Evolutionary conservation across 2,888 invertebrate genomes (phyloP), one percentile per base, ranked within the genome.

Genomic region (Cryptocheilus praepositus): DNA sequence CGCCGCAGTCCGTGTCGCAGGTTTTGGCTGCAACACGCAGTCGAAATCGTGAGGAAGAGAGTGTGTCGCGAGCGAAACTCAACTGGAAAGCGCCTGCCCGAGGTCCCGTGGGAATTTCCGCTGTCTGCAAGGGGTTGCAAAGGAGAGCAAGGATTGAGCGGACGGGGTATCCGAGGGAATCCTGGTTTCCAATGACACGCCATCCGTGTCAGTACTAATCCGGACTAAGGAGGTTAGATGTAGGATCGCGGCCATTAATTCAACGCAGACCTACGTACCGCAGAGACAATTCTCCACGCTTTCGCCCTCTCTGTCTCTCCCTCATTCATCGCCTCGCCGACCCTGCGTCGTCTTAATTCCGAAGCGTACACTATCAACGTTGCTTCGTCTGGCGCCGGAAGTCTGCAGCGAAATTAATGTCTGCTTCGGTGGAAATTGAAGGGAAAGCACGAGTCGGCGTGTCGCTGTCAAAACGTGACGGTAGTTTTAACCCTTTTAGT

Each of bases 201-300:
- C 77, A 76, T 80, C 76, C 81, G 79, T 76, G 82, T 81, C 82
- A 70, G 77, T 81, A 78, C 84, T 83, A 83, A 83, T 84, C 82
- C 81, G 70, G 70, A 62, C 79, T 83, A 83, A 84, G 83, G 78
- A 82, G 81, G 77, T 81, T 80, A 74, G 81, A 80, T 67, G 74
- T 64, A 74, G 73, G 72, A 78, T 77, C 74, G 74, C 68, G 64
- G 73, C 81, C 81, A 83, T 83, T 84, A 83, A 84, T 83, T 84
- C 81, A 65, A 45, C 56, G 60, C 63, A 63, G 66, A 70, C 56
- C 64, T 52, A 67, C 36, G 36, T 36, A 36, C 36, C 36, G 36
- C 36, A 36, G 36, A 36, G 36, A 36, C 36, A 36, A 36, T 36
- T 36, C 36, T 36, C 36, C 36, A 11, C 36, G 36, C 8, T 36